Conservation (phyloP, 2,113 vertebrate genomes). For the Fulica atra region DNA sequence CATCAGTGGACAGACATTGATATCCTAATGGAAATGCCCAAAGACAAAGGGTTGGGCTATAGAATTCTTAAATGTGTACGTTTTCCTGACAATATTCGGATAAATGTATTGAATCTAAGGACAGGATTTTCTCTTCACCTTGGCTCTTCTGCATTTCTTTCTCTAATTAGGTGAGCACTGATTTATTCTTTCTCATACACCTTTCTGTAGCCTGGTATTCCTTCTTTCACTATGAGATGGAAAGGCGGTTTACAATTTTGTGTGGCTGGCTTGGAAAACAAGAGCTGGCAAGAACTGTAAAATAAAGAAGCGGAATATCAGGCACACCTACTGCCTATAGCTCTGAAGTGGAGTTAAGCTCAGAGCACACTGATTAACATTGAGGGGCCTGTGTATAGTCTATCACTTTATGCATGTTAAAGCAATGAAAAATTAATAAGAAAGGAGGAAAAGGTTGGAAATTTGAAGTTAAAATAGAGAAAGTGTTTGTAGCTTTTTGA, state of each 20-base stretch:
- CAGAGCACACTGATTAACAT: background rate
- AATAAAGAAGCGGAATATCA: background rate
- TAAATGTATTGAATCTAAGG: background rate
- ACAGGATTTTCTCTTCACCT: background rate
- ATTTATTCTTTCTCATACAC: background rate
- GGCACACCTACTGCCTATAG: background rate
- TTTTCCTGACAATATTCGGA: background rate
- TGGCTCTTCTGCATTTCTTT: background rate
- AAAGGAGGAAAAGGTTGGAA: background rate
- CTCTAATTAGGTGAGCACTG: background rate
- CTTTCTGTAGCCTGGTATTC: background rate
- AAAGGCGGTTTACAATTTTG: background rate
- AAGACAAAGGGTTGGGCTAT: background rate
- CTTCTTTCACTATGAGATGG: background rate
- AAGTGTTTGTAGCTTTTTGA: background rate
- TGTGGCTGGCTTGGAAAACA: background rate
- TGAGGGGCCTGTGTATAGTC: background rate
- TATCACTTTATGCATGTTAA: background rate
- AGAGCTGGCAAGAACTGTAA: background rate
- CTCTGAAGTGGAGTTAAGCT: background rate
- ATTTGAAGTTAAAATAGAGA: background rate
- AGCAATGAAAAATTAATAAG: background rate
- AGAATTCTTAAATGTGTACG: background rate
- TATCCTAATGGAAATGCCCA: background rate
- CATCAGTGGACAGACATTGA: background rate